phyloP scores from a whole-genome alignment of 2,797 vertebrate species.

The Enoplosus armatus region DNA sequence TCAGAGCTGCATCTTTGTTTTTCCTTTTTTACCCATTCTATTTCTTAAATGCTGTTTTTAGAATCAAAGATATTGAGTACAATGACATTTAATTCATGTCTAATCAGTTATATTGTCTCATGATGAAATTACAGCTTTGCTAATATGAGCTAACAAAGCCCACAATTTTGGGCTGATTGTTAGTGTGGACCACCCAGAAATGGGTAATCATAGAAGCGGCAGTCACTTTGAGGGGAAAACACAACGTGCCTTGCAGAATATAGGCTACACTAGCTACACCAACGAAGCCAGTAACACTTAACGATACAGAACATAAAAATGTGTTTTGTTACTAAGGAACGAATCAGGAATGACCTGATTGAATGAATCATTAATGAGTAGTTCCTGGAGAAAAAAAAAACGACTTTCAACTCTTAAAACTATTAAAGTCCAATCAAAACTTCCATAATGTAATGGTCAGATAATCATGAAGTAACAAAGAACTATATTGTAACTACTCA shows the following conservation, averaged over 20 bases:
- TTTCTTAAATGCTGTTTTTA: conserved; percentile 1
- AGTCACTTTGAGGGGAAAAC: conserved; percentile 45
- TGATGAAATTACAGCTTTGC: conserved; percentile 35
- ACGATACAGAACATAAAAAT: too few relatives aligned
- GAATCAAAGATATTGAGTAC: not conserved
- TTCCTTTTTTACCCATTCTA: not conserved
- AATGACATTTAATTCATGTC: conserved; percentile 27
- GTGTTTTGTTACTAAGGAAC: too few relatives aligned
- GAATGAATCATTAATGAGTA: too few relatives aligned
- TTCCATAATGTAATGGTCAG: too few relatives aligned
- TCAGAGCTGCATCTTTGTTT: conserved; percentile 1
- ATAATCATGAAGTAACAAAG: too few relatives aligned
- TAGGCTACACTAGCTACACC: conserved; percentile 37
- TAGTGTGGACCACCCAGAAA: conserved; percentile 36
- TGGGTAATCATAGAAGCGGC: conserved; percentile 33
- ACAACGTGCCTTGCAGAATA: conserved; percentile 45
- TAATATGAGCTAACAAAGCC: conserved; percentile 39
- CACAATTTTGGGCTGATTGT: conserved; percentile 36
- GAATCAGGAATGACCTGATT: too few relatives aligned
- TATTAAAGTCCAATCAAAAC: too few relatives aligned
- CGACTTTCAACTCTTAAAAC: too few relatives aligned
- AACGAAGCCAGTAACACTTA: too few relatives aligned
- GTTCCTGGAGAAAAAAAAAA: too few relatives aligned
- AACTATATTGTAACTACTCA: too few relatives aligned
- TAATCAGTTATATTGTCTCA: conserved; percentile 26